A percentile compares a stretch with the other conserved stretches of the same genome.
phyloP scores from a whole-genome alignment of 2,113 vertebrate species.

The Ptilonorhynchus violaceus region DNA sequence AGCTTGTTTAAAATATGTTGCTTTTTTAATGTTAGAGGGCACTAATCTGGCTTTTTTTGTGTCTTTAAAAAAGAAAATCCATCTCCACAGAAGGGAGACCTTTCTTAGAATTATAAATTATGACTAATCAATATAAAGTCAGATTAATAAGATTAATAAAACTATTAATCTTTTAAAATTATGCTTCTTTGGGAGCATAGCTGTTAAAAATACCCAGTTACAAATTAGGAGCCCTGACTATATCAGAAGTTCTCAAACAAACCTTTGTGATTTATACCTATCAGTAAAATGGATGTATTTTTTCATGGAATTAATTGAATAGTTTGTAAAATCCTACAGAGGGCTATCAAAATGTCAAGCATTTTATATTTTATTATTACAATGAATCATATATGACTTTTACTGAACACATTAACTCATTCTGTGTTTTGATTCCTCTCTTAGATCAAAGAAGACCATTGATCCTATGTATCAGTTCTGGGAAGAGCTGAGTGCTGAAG shows the following conservation, averaged over 20 bases:
- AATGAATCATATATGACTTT: background rate
- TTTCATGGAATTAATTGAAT: background rate
- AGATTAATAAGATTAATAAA: background rate
- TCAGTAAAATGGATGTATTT: background rate
- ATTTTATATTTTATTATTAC: background rate
- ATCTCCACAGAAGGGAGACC: background rate
- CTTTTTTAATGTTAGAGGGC: background rate
- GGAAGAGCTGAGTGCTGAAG: slow-evolving; percentile 84
- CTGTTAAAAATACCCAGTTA: background rate
- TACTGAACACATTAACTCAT: background rate
- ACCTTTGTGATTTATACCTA: background rate
- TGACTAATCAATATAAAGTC: background rate
- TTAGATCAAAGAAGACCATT: slow-evolving; percentile 86
- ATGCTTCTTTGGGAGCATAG: background rate
- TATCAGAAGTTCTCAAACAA: background rate
- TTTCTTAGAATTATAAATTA: background rate
- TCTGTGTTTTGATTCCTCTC: background rate
- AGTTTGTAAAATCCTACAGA: background rate
- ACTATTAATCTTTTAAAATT: background rate
- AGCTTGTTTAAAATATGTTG: background rate
- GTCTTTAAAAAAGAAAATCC: background rate
- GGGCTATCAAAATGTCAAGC: background rate
- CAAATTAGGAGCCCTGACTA: background rate
- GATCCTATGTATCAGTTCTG: slow-evolving; percentile 89
- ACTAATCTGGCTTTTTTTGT: background rate